These are phyloP conservation scores for Buphagus erythrorhynchus DNA, from an alignment of 2,797 vertebrate species.

Conservation along the genomic window DNA sequence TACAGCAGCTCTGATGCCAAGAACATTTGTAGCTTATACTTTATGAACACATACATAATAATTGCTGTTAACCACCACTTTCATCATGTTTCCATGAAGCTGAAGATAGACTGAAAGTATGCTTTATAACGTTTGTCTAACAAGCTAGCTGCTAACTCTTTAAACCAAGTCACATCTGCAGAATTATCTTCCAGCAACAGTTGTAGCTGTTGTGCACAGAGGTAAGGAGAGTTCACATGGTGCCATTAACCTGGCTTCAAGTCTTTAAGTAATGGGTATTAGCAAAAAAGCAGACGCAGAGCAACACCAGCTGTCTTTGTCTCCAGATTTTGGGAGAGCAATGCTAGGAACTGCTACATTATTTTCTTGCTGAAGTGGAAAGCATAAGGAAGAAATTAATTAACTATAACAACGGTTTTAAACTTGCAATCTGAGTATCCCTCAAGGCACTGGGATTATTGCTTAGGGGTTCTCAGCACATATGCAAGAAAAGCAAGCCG, in stretches of 20 bases:
- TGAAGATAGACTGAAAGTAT: neutral
- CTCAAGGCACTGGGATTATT: neutral
- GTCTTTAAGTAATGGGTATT: neutral
- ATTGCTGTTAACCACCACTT: neutral
- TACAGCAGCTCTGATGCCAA: neutral
- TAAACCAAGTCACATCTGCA: neutral
- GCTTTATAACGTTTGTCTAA: neutral
- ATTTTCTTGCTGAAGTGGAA: neutral
- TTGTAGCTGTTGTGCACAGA: neutral
- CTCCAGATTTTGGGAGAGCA: neutral
- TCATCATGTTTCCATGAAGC: neutral
- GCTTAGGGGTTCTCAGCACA: neutral
- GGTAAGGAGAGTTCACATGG: neutral
- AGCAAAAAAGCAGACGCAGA: neutral
- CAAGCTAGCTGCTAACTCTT: neutral
- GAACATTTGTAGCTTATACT: neutral
- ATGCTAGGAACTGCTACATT: neutral
- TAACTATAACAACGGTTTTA: neutral
- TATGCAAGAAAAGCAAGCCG: neutral
- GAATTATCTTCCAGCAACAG: neutral
- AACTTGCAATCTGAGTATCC: neutral
- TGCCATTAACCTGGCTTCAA: neutral
- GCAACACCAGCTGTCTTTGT: neutral
- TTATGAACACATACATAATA: neutral
- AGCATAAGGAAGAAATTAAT: slow-evolving; percentile 41